Conservation (phyloP, 2,797 vertebrate genomes). For the Scomberomorus guttatus region DNA sequence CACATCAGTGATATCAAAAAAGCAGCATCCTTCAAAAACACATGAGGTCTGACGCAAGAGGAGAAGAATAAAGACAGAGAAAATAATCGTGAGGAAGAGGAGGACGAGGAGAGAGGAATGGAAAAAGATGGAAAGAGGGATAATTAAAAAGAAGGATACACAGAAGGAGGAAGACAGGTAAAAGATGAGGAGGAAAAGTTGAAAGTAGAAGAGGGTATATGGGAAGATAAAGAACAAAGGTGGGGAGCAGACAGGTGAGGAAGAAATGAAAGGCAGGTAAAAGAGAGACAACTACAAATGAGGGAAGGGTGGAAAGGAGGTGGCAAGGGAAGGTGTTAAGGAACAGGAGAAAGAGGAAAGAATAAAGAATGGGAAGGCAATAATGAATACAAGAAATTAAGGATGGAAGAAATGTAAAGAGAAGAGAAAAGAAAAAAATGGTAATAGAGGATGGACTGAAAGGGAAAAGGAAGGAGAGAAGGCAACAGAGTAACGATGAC, state of each 20-base stretch:
- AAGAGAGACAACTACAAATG: background rate
- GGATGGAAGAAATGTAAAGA: background rate
- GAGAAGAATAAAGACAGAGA: background rate
- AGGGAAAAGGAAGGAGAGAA: no score
- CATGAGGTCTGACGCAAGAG: slow-evolving; percentile 34
- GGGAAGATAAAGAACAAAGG: background rate
- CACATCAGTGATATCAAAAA: slow-evolving; percentile 36
- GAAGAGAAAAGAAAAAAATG: background rate
- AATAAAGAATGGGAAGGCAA: background rate
- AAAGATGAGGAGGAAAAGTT: background rate
- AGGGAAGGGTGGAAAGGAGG: background rate
- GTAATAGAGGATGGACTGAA: background rate
- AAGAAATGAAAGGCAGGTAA: background rate
- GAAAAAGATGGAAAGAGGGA: slow-evolving; percentile 16
- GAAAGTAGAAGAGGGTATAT: background rate
- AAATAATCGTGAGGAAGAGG: background rate
- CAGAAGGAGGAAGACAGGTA: background rate
- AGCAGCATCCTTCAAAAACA: slow-evolving; percentile 57
- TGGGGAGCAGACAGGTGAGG: no score
- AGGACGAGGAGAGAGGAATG: background rate
- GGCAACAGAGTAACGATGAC: no score
- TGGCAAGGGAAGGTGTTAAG: background rate
- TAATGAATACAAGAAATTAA: background rate
- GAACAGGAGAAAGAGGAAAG: background rate
- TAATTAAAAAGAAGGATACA: background rate